Base-by-base conservation (phyloP, 2,113 vertebrate species). In the Heloderma charlesbogerti region DNA sequence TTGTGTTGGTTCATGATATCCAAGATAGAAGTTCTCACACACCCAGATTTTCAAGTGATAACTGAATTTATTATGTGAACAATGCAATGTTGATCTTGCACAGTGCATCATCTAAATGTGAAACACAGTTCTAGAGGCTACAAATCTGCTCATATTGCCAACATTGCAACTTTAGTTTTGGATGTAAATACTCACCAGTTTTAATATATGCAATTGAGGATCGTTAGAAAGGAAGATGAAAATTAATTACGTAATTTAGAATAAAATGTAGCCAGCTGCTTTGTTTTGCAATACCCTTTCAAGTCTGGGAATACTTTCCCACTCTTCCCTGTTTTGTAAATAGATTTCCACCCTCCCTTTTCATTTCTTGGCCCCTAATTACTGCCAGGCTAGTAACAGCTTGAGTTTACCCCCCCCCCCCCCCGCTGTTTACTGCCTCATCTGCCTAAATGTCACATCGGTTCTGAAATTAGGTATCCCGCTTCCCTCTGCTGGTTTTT, bases 401-500 rank as follows among this genome's bases (percentile, higher is more conserved):
- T 67, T 85, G 45, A 20, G 31, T 79, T 85, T 40, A 63, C 5
- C 20, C 60, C 31, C 40, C 86, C 87, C 5, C 20, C 60, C 31
- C 40, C 86, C 87, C 4, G 89, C 7, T 93, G 84, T 95, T 95
- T 95, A 89, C 94, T 88, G 91, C 92, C 71, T 90, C 92, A 92
- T 94, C 75, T 96, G 91, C 93, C 92, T 96, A 96, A 96, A 78
- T 3, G 91, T 63, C 95, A 94, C 93, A 94, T 81, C 88, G 92
- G 82, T 31, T 75, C 91, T 96, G 94, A 94, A 95, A 90, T 95
- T 91, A 91, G 87, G 93, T 94, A 92, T 94, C 94, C 86, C 89
- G 54, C 94, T 95, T 95, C 95, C 94, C 94, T 95, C 94, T 96
- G 93, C 95, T 96, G 95, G 95, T 94, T 92, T 89, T n/a, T 87